A percentile compares a stretch with the other conserved stretches of the same genome.
These are phyloP conservation scores for Sorex araneus DNA, from an alignment of 2,113 vertebrate species.

Conservation along the genomic window DNA sequence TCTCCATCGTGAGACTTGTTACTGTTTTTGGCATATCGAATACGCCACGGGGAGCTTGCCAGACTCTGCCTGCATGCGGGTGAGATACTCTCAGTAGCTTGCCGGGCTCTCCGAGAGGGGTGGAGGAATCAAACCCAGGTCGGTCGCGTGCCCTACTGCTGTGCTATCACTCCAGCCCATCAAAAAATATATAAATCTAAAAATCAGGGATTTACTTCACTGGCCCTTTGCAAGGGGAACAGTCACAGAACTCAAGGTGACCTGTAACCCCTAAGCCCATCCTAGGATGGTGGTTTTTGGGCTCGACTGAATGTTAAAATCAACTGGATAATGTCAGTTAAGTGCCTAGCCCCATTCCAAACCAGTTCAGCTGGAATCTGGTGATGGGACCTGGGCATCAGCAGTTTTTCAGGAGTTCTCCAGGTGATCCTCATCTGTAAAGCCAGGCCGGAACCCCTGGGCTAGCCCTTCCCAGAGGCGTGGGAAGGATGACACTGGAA, in stretches of 20 bases:
- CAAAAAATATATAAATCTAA: no score
- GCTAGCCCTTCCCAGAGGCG: background rate
- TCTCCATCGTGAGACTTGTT: no score
- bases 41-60: no score
- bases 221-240: background rate
- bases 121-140: no score
- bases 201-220: background rate
- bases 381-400: background rate
- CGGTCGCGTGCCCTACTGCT: no score
- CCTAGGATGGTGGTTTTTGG: background rate
- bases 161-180: no score
- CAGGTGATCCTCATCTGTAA: background rate
- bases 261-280: background rate
- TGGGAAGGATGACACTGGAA: constrained; percentile 42
- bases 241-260: background rate
- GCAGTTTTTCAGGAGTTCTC: background rate
- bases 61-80: no score
- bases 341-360: background rate
- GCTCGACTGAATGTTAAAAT: background rate
- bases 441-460: background rate
- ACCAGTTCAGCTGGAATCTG: constrained; percentile 1
- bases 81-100: no score
- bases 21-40: no score
- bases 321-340: background rate
- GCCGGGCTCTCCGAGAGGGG: no score